Conservation (phyloP, 1,140 invertebrate species). For the Doryteuthis pealeii region DNA sequence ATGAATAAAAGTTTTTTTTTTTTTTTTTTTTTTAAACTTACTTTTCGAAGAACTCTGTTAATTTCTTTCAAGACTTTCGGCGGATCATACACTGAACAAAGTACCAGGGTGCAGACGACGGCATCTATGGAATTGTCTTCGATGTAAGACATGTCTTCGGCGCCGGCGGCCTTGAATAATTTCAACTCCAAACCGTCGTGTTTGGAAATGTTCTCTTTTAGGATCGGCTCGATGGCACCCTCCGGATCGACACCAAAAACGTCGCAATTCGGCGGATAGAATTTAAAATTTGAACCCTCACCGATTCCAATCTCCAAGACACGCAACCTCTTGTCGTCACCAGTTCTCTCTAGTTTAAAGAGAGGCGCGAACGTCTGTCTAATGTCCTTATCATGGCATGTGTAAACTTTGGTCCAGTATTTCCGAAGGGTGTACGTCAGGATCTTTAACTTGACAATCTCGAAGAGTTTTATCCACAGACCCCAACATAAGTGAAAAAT, state of each 20-base stretch:
- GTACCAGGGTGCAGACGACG: constrained; percentile 50
- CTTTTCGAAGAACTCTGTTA: constrained; percentile 50
- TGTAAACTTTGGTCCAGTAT: too few species aligned
- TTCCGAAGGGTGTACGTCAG: too few species aligned
- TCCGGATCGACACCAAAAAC: constrained; percentile 39
- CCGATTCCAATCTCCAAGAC: constrained; percentile 50
- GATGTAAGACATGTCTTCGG: constrained; percentile 51
- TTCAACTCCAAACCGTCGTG: constrained; percentile 11
- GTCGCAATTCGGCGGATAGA: constrained; percentile 33
- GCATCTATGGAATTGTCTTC: constrained; percentile 49
- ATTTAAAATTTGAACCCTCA: constrained; percentile 42
- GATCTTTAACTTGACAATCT: too few species aligned
- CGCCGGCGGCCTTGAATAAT: constrained; percentile 35
- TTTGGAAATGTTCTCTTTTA: constrained; percentile 20
- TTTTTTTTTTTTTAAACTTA: constrained; percentile 31
- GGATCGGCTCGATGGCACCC: constrained; percentile 25
- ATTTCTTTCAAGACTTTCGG: constrained; percentile 45
- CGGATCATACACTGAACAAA: constrained; percentile 48
- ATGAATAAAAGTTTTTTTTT: too few species aligned
- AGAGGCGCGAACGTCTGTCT: too few species aligned
- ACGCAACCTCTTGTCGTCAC: constrained; percentile 13
- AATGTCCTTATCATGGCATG: too few species aligned
- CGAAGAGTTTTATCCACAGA: too few species aligned
- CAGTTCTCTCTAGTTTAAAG: too few species aligned
- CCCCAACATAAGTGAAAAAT: too few species aligned